Evolutionary conservation across 1,140 invertebrate species (phyloP).

Genomic region (Atopsyche davidsoni): DNA sequence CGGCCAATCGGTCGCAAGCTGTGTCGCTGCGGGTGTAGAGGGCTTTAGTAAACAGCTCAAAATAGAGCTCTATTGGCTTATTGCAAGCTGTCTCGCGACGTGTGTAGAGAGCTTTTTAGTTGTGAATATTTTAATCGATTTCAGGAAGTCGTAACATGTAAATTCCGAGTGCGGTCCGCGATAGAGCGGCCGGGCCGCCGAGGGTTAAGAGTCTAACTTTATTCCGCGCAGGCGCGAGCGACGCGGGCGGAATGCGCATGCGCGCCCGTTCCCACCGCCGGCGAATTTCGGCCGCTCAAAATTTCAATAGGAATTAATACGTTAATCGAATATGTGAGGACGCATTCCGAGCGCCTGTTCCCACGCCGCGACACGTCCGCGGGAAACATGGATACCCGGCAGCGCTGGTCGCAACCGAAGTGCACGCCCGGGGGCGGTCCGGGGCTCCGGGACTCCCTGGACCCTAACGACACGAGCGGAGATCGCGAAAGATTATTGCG

Average conservation of each 20-base stretch:
- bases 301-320: conserved; percentile 42
- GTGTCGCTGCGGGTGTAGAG: too few relatives aligned
- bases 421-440: neutral
- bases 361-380: too few relatives aligned
- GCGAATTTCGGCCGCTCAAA: conserved; percentile 29
- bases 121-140: neutral
- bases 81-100: too few relatives aligned
- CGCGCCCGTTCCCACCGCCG: conserved; percentile 25
- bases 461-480: too few relatives aligned
- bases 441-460: too few relatives aligned
- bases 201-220: conserved; percentile 17
- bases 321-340: conserved; percentile 50
- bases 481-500: too few relatives aligned
- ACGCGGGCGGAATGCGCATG: conserved; percentile 29
- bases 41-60: too few relatives aligned
- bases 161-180: neutral
- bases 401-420: conserved; percentile 1
- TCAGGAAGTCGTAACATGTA: neutral
- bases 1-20: too few relatives aligned
- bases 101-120: neutral
- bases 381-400: neutral
- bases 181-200: conserved; percentile 5
- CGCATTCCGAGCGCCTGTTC: conserved; percentile 48
- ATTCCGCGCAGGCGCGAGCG: conserved; percentile 25
- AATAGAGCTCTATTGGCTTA: too few relatives aligned